phyloP scores from a whole-genome alignment of 2,888 invertebrate species.

The Eristalis arbustorum region DNA sequence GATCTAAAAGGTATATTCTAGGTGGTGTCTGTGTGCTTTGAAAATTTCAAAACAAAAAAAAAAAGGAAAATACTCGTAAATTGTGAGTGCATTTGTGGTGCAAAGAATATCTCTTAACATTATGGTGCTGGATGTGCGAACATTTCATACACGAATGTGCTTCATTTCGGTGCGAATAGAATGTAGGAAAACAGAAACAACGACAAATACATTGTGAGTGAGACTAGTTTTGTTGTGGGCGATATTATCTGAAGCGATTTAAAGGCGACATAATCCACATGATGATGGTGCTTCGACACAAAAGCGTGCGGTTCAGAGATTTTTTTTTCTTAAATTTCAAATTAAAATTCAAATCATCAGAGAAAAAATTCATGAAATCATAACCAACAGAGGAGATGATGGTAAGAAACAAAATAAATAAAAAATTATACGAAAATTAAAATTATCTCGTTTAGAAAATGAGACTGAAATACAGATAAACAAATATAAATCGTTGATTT shows the following conservation, averaged over 20 bases:
- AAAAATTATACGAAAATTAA: conserved; percentile 58
- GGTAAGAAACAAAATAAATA: conserved; percentile 47
- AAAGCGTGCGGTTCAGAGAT: conserved; percentile 78
- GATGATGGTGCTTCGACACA: conserved; percentile 75
- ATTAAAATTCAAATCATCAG: conserved; percentile 51
- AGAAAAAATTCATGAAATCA: conserved; percentile 31
- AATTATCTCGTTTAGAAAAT: background rate
- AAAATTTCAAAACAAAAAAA: conserved; percentile 2
- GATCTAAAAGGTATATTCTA: conserved; percentile 24
- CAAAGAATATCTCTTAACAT: conserved; percentile 17
- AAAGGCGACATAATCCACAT: conserved; percentile 44
- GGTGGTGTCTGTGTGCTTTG: conserved; percentile 38
- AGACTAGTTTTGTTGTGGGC: conserved; percentile 27
- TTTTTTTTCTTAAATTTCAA: conserved; percentile 72
- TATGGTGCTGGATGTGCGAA: conserved; percentile 43
- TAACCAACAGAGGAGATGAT: conserved; percentile 65
- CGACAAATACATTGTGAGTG: background rate
- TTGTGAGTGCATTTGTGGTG: conserved; percentile 35
- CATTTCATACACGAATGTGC: conserved; percentile 44
- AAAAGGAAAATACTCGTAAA: conserved; percentile 35
- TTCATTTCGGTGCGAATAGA: conserved; percentile 34
- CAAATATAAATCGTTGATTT: background rate
- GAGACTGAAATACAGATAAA: background rate
- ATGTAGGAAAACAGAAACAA: conserved; percentile 33
- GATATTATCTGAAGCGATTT: conserved; percentile 58